phyloP scores from a whole-genome alignment of 2,797 vertebrate genomes.

The Morus bassanus region DNA sequence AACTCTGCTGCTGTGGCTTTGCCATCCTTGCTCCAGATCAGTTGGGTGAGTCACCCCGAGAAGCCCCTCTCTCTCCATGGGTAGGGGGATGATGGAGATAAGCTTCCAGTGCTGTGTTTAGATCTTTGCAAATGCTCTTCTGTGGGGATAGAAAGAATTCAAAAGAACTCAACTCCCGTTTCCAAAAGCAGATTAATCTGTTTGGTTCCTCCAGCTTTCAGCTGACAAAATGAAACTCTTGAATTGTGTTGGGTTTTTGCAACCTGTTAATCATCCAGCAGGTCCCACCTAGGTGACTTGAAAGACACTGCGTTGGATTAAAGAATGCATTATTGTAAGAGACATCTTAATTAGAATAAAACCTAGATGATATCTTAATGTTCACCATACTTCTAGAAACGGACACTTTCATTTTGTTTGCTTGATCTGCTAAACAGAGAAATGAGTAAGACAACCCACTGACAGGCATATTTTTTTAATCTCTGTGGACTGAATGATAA shows the following conservation, averaged over 20 bases:
- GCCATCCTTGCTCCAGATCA: neutral
- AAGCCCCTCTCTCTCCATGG: accelerated
- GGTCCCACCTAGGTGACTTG: neutral
- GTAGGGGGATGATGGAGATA: neutral
- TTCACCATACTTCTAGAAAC: neutral
- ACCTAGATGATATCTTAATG: neutral
- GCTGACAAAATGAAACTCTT: neutral
- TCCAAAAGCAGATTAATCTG: neutral
- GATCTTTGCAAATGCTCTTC: neutral
- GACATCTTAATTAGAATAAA: neutral
- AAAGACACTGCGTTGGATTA: neutral
- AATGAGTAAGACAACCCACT: neutral
- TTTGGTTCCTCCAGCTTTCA: neutral
- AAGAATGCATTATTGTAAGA: neutral
- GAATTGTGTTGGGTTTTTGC: neutral
- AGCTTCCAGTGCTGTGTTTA: neutral
- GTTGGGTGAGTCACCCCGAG: accelerated
- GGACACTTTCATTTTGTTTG: neutral
- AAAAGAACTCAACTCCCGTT: neutral
- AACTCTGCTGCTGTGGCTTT: neutral
- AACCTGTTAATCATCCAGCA: neutral
- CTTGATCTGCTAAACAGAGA: neutral
- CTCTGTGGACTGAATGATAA: neutral
- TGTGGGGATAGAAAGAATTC: neutral
- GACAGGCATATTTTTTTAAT: neutral